A percentile compares a stretch with the other conserved stretches of the same genome.
phyloP scores from a whole-genome alignment of 2,888 invertebrate species.

The Amphipyra berbera region DNA sequence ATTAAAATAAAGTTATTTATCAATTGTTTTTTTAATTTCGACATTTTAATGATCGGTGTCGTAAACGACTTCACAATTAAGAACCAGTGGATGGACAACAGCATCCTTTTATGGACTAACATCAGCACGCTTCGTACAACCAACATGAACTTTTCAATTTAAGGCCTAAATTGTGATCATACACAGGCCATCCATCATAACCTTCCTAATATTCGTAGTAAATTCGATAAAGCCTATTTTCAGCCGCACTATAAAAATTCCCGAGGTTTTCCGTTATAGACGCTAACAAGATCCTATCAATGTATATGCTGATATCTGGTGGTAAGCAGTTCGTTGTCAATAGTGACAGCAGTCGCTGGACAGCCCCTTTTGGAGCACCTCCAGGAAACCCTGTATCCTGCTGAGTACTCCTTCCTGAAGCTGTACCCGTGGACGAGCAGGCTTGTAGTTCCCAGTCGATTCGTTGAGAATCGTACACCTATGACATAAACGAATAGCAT shows the following conservation, averaged over 20 bases:
- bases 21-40: neutral
- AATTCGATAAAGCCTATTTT: too few species aligned
- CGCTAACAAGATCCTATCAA: neutral
- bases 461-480: conserved; percentile 51
- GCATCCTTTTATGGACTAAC: neutral
- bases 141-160: neutral
- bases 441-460: conserved; percentile 40
- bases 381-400: conserved; percentile 58
- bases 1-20: neutral
- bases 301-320: conserved; percentile 47
- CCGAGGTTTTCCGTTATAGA: neutral
- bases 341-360: conserved; percentile 57
- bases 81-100: neutral
- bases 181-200: too few species aligned
- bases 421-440: conserved; percentile 44
- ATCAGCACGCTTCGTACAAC: neutral
- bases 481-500: conserved; percentile 30
- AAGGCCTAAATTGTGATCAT: neutral
- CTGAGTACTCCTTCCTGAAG: conserved; percentile 49
- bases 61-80: neutral
- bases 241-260: too few species aligned
- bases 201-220: too few species aligned
- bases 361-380: conserved; percentile 59
- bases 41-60: neutral
- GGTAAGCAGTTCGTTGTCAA: conserved; percentile 22